These are phyloP conservation scores for Gallinago solitaria DNA, from an alignment of 2,797 vertebrate species.

Conservation along the genomic window DNA sequence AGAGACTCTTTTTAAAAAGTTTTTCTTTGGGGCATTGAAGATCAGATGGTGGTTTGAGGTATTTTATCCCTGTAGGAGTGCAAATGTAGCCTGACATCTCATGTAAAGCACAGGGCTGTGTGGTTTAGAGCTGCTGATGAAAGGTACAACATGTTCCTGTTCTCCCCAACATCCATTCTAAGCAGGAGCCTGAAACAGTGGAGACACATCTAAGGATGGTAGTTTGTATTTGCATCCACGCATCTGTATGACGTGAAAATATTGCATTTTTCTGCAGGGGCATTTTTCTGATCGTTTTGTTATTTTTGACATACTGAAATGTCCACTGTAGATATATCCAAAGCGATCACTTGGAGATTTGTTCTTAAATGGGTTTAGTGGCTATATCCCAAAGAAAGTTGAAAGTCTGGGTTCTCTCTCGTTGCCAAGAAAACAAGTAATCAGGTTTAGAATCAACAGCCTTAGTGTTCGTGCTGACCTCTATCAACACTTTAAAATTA, in stretches of 20 bases:
- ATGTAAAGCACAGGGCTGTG: not conserved
- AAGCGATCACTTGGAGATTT: not conserved
- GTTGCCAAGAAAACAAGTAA: not conserved
- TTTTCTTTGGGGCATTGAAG: not conserved
- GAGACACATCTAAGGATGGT: not conserved
- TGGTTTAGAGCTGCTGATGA: not conserved
- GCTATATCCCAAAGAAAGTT: not conserved
- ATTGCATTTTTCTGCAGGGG: not conserved
- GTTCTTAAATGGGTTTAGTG: not conserved
- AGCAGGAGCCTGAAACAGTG: not conserved
- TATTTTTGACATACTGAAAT: not conserved
- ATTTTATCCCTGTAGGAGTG: not conserved
- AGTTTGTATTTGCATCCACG: not conserved
- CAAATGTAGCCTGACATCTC: not conserved
- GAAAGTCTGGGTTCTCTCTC: not conserved
- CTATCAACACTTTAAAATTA: not conserved
- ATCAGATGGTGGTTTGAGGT: not conserved
- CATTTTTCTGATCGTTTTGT: not conserved
- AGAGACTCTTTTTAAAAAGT: not conserved
- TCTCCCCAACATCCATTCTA: not conserved
- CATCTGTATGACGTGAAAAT: not conserved
- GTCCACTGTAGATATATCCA: not conserved
- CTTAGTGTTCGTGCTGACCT: not conserved
- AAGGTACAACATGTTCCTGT: not conserved
- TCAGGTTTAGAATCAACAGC: not conserved